A percentile compares a stretch with the other conserved stretches of the same genome.
Conservation (phyloP, 2,113 vertebrate species). For the Haemorhous mexicanus region DNA sequence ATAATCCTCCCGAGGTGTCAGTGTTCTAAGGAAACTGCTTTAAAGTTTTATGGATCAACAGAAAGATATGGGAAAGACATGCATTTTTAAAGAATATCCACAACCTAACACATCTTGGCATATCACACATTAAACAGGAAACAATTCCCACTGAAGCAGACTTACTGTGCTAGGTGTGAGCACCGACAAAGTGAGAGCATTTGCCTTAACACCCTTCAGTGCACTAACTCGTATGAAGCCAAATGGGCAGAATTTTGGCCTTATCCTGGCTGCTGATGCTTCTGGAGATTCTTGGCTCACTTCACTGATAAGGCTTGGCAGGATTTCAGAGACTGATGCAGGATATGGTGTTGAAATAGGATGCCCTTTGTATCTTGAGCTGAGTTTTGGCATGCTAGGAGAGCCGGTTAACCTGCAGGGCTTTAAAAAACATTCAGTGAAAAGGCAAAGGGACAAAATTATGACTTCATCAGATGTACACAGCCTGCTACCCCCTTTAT, state of each 20-base stretch:
- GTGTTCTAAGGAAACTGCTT: constrained; percentile 64
- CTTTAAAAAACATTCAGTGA: not conserved
- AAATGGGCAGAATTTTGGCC: not conserved
- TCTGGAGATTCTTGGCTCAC: not conserved
- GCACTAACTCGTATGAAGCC: accelerated
- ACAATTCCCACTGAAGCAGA: constrained; percentile 6
- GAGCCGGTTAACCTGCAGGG: constrained; percentile 68
- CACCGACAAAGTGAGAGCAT: constrained; percentile 11
- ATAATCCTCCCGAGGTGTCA: constrained; percentile 68
- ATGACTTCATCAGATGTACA: constrained; percentile 64
- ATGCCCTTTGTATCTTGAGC: constrained; percentile 42
- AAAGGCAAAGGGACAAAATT: constrained; percentile 30
- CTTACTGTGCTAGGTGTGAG: constrained; percentile 48
- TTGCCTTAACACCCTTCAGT: constrained; percentile 55
- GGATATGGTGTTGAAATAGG: constrained; percentile 28
- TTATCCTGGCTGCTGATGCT: not conserved
- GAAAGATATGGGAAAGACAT: not conserved
- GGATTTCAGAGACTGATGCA: constrained; percentile 50
- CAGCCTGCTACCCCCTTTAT: constrained; percentile 2
- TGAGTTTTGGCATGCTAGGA: constrained; percentile 54
- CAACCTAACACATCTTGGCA: constrained; percentile 68
- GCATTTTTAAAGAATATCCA: constrained; percentile 64
- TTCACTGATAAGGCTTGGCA: constrained; percentile 69
- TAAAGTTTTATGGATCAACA: constrained; percentile 64
- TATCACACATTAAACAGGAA: constrained; percentile 46